These are phyloP conservation scores for Zosterops hypoxanthus DNA, from an alignment of 2,113 vertebrate species.

Conservation along the genomic window DNA sequence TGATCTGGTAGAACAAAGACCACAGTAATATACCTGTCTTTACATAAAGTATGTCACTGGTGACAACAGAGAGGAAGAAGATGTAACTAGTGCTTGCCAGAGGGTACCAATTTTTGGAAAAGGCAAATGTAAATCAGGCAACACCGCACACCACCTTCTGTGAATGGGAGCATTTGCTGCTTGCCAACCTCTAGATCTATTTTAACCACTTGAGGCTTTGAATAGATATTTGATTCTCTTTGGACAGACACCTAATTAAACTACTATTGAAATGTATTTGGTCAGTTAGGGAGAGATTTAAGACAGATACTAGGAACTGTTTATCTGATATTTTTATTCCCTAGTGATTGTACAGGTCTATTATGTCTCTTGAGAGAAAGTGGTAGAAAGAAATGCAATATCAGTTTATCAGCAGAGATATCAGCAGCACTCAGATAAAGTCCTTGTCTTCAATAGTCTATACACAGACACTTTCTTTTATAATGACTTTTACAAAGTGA, in stretches of 20 bases:
- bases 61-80: neutral
- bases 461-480: neutral
- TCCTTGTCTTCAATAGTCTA: neutral
- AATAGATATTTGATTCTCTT: constrained; percentile 12
- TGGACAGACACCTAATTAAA: constrained; percentile 49
- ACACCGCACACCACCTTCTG: neutral
- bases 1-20: neutral
- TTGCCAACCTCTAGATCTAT: neutral
- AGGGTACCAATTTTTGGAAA: neutral
- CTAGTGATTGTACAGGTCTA: neutral
- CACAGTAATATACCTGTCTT: neutral
- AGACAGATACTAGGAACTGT: neutral
- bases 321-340: constrained; percentile 48
- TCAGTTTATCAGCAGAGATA: constrained; percentile 26
- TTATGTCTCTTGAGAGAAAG: constrained; percentile 28
- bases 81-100: neutral
- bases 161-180: neutral
- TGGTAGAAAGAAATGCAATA: constrained; percentile 13
- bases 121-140: neutral
- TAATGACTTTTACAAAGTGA: constrained; percentile 48
- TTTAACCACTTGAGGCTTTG: neutral
- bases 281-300: constrained; percentile 31
- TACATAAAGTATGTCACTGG: neutral
- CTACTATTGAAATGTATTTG: constrained; percentile 20
- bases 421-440: constrained; percentile 30